phyloP scores from a whole-genome alignment of 1,140 invertebrate species.

The Drosophila jambulina region DNA sequence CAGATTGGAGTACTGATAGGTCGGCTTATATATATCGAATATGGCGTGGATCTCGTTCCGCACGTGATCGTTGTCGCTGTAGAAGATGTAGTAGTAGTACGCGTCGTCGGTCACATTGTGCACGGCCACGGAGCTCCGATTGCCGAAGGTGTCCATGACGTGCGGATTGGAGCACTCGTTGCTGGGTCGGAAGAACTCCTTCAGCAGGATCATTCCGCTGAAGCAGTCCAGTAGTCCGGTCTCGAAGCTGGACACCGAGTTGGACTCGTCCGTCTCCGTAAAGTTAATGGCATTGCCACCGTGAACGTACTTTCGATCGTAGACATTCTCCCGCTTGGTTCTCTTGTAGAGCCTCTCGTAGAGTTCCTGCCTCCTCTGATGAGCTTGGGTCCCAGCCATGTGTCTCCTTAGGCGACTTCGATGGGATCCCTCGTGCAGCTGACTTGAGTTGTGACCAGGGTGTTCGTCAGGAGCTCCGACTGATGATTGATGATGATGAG shows the following conservation, averaged over 20 bases:
- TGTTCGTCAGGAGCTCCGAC: not conserved
- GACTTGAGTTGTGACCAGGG: slow-evolving; percentile 1
- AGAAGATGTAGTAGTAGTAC: slow-evolving; percentile 95
- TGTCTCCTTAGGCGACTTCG: slow-evolving; percentile 16
- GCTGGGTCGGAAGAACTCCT: slow-evolving; percentile 89
- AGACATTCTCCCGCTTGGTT: slow-evolving; percentile 87
- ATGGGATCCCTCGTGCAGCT: not conserved
- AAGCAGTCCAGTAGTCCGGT: slow-evolving; percentile 90
- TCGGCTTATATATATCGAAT: slow-evolving; percentile 93
- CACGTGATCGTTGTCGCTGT: slow-evolving; percentile 92
- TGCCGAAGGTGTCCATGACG: slow-evolving; percentile 87
- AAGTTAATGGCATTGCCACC: slow-evolving; percentile 90
- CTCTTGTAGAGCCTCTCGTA: slow-evolving; percentile 78
- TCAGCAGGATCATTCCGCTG: slow-evolving; percentile 89
- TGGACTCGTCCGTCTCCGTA: slow-evolving; percentile 86
- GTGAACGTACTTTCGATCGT: slow-evolving; percentile 90
- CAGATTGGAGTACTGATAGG: slow-evolving; percentile 91
- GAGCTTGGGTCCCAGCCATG: slow-evolving; percentile 18
- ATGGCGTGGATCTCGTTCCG: slow-evolving; percentile 92
- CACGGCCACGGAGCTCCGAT: slow-evolving; percentile 87
- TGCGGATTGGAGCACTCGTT: slow-evolving; percentile 88
- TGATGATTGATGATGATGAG: slow-evolving; percentile 3
- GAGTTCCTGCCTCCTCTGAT: slow-evolving; percentile 50
- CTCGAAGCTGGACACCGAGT: slow-evolving; percentile 92
- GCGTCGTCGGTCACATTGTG: slow-evolving; percentile 90